A percentile compares a stretch with the other conserved stretches of the same genome.
phyloP scores from a whole-genome alignment of 2,797 vertebrate genomes.

The Amphiprion clarkii region DNA sequence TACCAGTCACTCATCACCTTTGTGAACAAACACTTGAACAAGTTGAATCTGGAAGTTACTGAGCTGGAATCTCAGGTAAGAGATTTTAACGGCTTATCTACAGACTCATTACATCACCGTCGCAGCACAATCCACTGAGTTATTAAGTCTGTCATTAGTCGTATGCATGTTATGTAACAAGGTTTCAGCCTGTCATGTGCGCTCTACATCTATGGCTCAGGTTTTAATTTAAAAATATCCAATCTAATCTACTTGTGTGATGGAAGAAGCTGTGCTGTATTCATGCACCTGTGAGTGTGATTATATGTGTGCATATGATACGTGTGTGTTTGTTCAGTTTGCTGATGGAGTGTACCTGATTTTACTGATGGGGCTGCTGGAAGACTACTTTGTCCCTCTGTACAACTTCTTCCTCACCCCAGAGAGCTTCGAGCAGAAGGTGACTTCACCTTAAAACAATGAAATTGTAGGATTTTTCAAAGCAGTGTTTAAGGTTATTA shows the following conservation, averaged over 20 bases:
- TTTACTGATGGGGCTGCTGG: constrained; percentile 96
- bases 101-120: not conserved
- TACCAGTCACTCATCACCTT: constrained; percentile 96
- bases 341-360: constrained; percentile 98
- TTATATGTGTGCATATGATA: not conserved
- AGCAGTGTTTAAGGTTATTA: not conserved
- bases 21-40: constrained; percentile 98
- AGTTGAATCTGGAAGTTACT: constrained; percentile 96
- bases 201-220: not conserved
- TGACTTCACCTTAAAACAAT: constrained; percentile 51
- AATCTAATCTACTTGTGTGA: not conserved
- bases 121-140: not conserved
- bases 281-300: constrained; percentile 20
- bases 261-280: not conserved
- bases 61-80: constrained; percentile 96
- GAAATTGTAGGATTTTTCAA: not conserved
- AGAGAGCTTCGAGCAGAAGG: constrained; percentile 97
- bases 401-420: constrained; percentile 97
- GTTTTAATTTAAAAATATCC: constrained; percentile 15
- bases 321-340: constrained; percentile 86
- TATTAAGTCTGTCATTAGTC: constrained; percentile 3
- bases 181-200: not conserved
- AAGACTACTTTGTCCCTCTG: constrained; percentile 96
- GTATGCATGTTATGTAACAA: not conserved
- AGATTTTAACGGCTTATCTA: not conserved